Percentiles rank a stretch among this genome's conserved stretches.
These are phyloP conservation scores for Nomada hirtipes DNA, from an alignment of 2,888 invertebrate genomes.

Conservation along the genomic window DNA sequence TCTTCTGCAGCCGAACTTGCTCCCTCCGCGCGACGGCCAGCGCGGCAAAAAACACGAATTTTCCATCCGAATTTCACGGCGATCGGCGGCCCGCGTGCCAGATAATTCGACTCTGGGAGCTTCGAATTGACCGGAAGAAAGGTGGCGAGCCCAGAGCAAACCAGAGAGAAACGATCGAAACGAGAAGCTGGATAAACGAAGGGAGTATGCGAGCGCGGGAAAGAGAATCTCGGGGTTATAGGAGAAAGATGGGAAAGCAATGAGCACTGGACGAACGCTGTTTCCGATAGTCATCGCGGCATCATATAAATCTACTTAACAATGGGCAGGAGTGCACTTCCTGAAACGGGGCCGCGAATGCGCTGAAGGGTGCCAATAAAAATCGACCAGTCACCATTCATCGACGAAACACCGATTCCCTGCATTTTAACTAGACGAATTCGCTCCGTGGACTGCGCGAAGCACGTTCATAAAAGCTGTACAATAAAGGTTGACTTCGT, in stretches of 20 bases:
- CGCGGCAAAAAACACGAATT: slow-evolving; percentile 64
- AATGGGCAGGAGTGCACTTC: slow-evolving; percentile 67
- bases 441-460: not conserved
- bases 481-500: slow-evolving; percentile 9
- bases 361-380: slow-evolving; percentile 68
- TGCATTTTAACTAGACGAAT: slow-evolving; percentile 40
- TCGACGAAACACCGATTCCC: slow-evolving; percentile 54
- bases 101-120: slow-evolving; percentile 52
- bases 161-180: slow-evolving; percentile 18
- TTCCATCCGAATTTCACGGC: slow-evolving; percentile 58
- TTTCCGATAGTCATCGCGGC: slow-evolving; percentile 75
- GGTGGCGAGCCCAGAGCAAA: slow-evolving; percentile 6
- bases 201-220: slow-evolving; percentile 8
- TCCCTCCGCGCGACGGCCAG: slow-evolving; percentile 25
- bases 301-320: slow-evolving; percentile 76
- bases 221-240: no score
- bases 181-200: slow-evolving; percentile 42
- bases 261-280: slow-evolving; percentile 56
- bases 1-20: slow-evolving; percentile 37
- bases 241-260: slow-evolving; percentile 42
- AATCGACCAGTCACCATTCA: slow-evolving; percentile 64
- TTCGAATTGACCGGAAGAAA: slow-evolving; percentile 48
- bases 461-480: not conserved
- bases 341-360: slow-evolving; percentile 56
- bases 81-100: slow-evolving; percentile 33